These are phyloP conservation scores for Melanophora roralis DNA, from an alignment of 2,888 invertebrate species.

Conservation along the genomic window DNA sequence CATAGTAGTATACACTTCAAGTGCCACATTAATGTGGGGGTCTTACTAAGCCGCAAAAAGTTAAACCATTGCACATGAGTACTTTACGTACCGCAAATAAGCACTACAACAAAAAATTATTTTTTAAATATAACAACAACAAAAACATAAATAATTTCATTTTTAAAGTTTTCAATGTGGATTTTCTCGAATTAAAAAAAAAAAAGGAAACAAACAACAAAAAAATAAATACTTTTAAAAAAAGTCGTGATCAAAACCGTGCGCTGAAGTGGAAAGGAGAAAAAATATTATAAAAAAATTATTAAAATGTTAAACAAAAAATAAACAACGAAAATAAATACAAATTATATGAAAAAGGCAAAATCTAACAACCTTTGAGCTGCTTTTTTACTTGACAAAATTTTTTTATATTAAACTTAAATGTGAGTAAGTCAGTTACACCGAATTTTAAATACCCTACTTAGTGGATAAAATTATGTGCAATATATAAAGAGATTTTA, in stretches of 20 bases:
- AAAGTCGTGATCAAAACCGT: conserved; percentile 61
- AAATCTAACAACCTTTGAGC: conserved; percentile 27
- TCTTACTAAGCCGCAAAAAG: conserved; percentile 14
- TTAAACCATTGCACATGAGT: neutral
- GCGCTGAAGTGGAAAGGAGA: conserved; percentile 52
- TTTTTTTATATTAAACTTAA: no score
- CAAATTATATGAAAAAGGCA: neutral
- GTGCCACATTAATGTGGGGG: conserved; percentile 55
- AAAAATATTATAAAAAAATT: conserved; percentile 1
- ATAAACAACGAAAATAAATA: neutral
- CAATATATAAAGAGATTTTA: no score
- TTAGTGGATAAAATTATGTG: no score
- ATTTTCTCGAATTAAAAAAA: neutral
- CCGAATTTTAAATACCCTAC: no score
- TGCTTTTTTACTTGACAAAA: conserved; percentile 31
- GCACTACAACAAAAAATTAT: conserved; percentile 37
- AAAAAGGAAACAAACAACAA: no score
- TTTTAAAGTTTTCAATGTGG: conserved; percentile 1
- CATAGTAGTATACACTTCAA: conserved; percentile 49
- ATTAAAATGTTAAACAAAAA: neutral
- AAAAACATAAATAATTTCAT: neutral
- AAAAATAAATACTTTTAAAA: conserved; percentile 27
- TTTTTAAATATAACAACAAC: neutral
- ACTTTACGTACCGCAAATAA: no score
- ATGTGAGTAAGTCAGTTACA: no score